Conservation (phyloP, 2,888 invertebrate genomes). For the Kryphioiulus occultus region DNA sequence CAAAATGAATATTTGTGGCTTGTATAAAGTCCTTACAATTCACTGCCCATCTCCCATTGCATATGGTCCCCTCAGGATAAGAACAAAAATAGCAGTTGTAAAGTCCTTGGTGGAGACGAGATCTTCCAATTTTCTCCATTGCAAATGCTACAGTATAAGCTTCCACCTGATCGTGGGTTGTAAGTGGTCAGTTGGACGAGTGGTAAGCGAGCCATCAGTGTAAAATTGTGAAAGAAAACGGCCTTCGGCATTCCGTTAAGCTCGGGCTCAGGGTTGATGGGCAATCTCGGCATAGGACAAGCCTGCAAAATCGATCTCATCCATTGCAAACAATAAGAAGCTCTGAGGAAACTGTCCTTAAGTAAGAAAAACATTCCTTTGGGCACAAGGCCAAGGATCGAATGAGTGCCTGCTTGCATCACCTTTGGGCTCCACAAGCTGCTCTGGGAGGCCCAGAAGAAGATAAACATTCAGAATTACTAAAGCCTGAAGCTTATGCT, state of each 20-base stretch:
- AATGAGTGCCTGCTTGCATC: background rate
- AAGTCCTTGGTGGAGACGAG: no score
- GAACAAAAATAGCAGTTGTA: no score
- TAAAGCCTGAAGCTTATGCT: background rate
- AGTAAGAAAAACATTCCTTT: background rate
- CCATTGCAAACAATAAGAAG: background rate
- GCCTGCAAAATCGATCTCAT: background rate
- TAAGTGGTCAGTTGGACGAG: no score
- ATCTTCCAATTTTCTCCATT: no score
- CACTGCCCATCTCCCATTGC: no score
- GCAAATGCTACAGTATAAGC: no score
- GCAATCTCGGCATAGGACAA: background rate
- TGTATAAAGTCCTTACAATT: no score
- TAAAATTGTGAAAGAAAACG: background rate
- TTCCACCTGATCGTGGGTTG: no score
- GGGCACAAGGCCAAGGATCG: background rate
- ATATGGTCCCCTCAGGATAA: no score
- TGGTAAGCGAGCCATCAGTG: no score
- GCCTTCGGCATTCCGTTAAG: background rate
- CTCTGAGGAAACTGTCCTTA: background rate
- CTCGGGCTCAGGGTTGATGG: background rate
- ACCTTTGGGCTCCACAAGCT: background rate
- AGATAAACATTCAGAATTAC: background rate
- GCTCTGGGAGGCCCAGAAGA: background rate
- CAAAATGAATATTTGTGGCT: no score